Conservation (phyloP, 2,797 vertebrate species). For the Cynopterus sphinx region DNA sequence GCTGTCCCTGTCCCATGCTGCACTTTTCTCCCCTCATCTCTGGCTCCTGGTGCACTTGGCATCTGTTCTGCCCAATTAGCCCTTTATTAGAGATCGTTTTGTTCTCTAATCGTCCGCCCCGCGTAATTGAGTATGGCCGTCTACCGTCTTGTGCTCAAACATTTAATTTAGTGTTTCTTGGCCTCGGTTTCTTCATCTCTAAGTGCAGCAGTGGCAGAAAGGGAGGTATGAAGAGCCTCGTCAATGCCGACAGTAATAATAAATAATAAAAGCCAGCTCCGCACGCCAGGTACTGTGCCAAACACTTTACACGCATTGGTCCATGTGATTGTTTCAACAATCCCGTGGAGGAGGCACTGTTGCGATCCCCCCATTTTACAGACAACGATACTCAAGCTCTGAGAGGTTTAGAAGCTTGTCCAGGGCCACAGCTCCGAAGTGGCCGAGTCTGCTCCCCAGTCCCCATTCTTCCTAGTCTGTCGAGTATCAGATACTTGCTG, state of each 20-base stretch:
- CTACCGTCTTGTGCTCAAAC: not conserved
- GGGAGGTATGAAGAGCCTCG: not conserved
- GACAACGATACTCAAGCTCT: not conserved
- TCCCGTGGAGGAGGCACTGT: not conserved
- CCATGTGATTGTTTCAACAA: accelerated
- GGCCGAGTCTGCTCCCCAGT: not conserved
- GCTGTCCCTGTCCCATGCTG: accelerated
- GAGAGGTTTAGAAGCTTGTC: not conserved
- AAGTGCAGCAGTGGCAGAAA: not conserved
- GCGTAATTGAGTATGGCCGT: not conserved
- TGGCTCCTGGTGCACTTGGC: not conserved
- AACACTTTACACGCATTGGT: accelerated
- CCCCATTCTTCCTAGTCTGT: not conserved
- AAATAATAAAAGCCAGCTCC: too few species aligned
- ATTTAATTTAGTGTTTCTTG: not conserved
- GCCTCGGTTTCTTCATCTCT: slow-evolving; percentile 38
- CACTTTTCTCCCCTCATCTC: not conserved
- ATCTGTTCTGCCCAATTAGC: slow-evolving; percentile 24
- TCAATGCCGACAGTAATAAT: accelerated
- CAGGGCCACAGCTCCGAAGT: not conserved
- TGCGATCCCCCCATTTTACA: not conserved
- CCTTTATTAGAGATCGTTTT: not conserved
- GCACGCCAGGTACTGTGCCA: too few species aligned
- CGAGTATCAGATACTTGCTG: accelerated
- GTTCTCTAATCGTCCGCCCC: not conserved